Base-by-base conservation (phyloP, 2,888 invertebrate genomes). In the Oegoconia quadripuncta region DNA sequence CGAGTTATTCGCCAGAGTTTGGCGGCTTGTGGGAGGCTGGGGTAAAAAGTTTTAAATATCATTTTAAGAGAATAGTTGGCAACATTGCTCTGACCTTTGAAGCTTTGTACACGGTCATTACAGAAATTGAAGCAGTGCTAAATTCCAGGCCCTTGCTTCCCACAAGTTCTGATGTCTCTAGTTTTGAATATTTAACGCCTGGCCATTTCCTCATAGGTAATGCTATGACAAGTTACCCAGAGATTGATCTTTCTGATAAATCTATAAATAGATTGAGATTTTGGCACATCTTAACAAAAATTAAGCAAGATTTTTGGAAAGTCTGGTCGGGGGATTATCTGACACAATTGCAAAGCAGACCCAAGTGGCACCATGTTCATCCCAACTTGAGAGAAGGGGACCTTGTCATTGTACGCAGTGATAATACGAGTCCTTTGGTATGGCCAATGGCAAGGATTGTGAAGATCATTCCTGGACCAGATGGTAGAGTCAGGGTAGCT, bases 241-340 rank as follows among this genome's bases (percentile, higher is more conserved):
- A 51, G 33, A 3, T 26, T 2, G 42, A 51, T 14, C 26, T 43
- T 8, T 34, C 38, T 16, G 27, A 46, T 15, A 25, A 16, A 25
- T 14, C 31, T 31, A 31, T 45, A 25, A 37, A 48, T 9, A 37
- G 42, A 22, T 31, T 50, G 17, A 45, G 40, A 27, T 49, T 42
- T 35, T 49, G 46, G 45, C 18, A 42, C 12, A 20, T 33, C 2
- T 14, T 33, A 8, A 34, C 37, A 18, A 39, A 41, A 37, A 30
- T 46, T 14, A 43, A 45, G 33, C 45, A 50, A 35, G 37, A 47
- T 28, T 43, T 47, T 9, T 50, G 50, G 47, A 47, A 47, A 14
- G 32, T 22, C 3, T 50, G n/a, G n/a, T n/a, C n/a, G n/a, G n/a
- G n/a, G n/a, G n/a, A n/a, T n/a, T n/a, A n/a, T n/a, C n/a, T n/a